Percentiles rank a stretch among this genome's conserved stretches.
phyloP scores from a whole-genome alignment of 2,797 vertebrate species.

The Girardinus metallicus region DNA sequence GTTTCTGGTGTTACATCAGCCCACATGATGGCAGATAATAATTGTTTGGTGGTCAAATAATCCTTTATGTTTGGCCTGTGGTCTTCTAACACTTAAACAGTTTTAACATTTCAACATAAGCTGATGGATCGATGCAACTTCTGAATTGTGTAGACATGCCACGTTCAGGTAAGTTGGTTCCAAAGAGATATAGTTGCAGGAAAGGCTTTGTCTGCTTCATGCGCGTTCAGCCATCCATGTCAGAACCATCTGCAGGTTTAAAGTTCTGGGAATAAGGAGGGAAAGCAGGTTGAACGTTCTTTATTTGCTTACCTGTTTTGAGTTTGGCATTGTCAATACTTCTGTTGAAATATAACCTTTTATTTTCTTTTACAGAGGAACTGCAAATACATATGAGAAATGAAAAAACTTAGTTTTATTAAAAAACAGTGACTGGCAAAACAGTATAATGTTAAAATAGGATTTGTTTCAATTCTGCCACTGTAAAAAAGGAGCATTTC shows the following conservation, averaged over 20 bases:
- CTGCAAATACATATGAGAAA: not conserved
- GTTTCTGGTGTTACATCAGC: not conserved
- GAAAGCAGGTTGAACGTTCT: not conserved
- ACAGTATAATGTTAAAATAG: not conserved
- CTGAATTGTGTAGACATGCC: slow-evolving; percentile 4
- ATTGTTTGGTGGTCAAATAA: slow-evolving; percentile 35
- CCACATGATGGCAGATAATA: slow-evolving; percentile 26
- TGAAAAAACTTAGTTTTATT: not conserved
- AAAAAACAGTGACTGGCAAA: not conserved
- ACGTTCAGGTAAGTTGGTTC: slow-evolving; percentile 24
- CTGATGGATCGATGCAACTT: slow-evolving; percentile 17
- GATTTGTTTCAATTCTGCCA: not conserved
- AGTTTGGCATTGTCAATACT: not conserved
- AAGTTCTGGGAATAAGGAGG: not conserved
- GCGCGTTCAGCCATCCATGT: slow-evolving; percentile 19
- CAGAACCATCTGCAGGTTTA: slow-evolving; percentile 1
- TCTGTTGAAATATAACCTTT: not conserved
- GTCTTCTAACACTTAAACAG: slow-evolving; percentile 30
- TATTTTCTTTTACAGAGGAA: not conserved
- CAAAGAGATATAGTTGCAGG: slow-evolving; percentile 25
- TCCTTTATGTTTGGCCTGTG: slow-evolving; percentile 23
- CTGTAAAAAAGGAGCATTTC: not conserved
- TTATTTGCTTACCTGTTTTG: slow-evolving; percentile 13
- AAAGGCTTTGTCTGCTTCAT: slow-evolving; percentile 20
- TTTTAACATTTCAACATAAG: slow-evolving; percentile 17